Evolutionary conservation across 2,113 vertebrate genomes (phyloP), one percentile per base, ranked within the genome.

Genomic region (Orthonyx spaldingii): DNA sequence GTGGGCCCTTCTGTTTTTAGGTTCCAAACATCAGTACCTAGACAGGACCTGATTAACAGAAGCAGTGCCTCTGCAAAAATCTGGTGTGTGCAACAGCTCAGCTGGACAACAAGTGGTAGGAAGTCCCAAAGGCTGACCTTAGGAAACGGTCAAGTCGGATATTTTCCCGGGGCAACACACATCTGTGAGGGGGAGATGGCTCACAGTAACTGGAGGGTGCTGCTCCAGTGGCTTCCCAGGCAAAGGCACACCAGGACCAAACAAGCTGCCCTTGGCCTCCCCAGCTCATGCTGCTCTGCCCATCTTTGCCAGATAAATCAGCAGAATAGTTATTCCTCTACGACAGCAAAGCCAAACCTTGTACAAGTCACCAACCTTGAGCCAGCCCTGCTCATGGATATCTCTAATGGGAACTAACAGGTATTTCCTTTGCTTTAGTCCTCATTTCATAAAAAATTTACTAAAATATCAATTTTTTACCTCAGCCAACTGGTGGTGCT

Each of bases 81-180:
- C 56, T 20, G 6, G 10, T 50, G n/a, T 53, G 12, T 50, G 24
- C 78, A 94, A 87, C 19, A 74, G 30, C 44, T 86, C 21, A 57
- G 64, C 50, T 78, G 44, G 55, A 52, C 52, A 68, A 47, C 27
- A 66, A 66, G n/a, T 0, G 0, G 44, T 10, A 56, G 72, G 20
- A 76, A 12, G 46, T 32, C 60, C 33, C 42, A 74, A 56, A 61
- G 46, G 12, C 28, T 53, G 46, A 61, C 27, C 39, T 50, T 35
- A 66, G 35, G 37, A n/a, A 27, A 66, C 71, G 37, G 27, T 24
- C 35, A 39, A 6, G 24, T 49, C 0, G 0, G 12, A 11, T 65
- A 16, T 76, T 83, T 85, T 52, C 33, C 39, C 15, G 57, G 14
- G 41, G 27, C 30, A 77, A n/a, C 17, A 52, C 9, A 76, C 12